Conservation (phyloP, 64 coral and sea anemone species). For the Actinia equina region DNA sequence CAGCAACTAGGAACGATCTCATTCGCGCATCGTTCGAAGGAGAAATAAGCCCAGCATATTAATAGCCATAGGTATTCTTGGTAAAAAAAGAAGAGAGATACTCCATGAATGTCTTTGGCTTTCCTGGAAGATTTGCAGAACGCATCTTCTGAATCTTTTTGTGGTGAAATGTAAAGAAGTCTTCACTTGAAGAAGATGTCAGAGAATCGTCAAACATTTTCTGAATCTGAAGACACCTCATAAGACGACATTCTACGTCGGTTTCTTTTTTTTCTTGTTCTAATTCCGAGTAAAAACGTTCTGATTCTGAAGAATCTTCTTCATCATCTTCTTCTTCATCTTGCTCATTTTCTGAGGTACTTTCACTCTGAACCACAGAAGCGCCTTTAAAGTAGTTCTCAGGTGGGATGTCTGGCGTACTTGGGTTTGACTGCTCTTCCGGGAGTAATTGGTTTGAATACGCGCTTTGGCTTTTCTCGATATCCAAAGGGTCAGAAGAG, state of each 20-base stretch:
- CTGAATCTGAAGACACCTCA: background rate
- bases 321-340: background rate
- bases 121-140: constrained; percentile 20
- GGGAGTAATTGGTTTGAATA: background rate
- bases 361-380: background rate
- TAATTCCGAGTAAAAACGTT: background rate
- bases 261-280: background rate
- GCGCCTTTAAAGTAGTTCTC: background rate
- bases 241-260: background rate
- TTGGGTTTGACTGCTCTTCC: background rate
- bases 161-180: background rate
- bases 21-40: background rate
- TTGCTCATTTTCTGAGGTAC: background rate
- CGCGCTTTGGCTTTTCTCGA: background rate
- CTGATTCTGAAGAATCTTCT: background rate
- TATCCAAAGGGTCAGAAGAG: background rate
- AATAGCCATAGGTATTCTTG: background rate
- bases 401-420: background rate
- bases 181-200: background rate
- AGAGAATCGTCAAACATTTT: background rate
- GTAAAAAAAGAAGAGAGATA: constrained; percentile 16
- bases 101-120: constrained; percentile 20
- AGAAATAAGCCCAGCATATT: constrained; percentile 18
- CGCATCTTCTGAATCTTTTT: background rate
- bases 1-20: constrained; percentile 18